Base-by-base conservation (phyloP, 1,140 invertebrate species). In the Leptinotarsa texana region DNA sequence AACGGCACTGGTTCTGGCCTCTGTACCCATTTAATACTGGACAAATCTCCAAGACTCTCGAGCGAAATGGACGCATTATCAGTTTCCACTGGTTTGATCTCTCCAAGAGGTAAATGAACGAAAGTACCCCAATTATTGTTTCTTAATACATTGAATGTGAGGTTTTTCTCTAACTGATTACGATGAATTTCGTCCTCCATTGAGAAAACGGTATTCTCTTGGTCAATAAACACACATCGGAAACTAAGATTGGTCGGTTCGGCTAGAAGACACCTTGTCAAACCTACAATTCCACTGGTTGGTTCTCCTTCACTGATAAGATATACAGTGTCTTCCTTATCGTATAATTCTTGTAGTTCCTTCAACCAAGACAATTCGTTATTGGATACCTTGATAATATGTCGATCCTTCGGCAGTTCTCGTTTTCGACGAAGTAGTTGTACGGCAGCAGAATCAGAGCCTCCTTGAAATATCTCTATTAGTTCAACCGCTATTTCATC, bases 321-420 rank as follows among this genome's bases (percentile, higher is more conserved):
- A 42, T 42, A 42, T 42, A 42, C 33, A 0, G 33, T 42, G 3
- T 42, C 33, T 0, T 42, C 8, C 33, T 42, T 42, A 42, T 11
- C 33, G 33, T 42, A 42, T 0, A 11, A 42, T 2, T 88, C 86
- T 82, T 96, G 96, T 0, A 97, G 83, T 4, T 88, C 84, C 51
- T 95, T 93, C n/a, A 98, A 89, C 96, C 96, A 98, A 3, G 82
- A 83, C 80, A 91, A 95, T 75, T 90, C 89, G 71, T 88, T 91
- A 78, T 92, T 92, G 1, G 88, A 90, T 18, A 92, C 87, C 68
- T 88, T 77, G 75, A 92, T 89, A 1, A 91, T 79, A 3, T 88
- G 83, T 1, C 88, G 83, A 57, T 66, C 22, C 5, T 66, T 22
- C 22, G 63, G 24, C 8, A 66, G 15, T 6, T n/a, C 21, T 21